These are phyloP conservation scores for Eueides isabella DNA, from an alignment of 1,140 invertebrate genomes.

Conservation along the genomic window DNA sequence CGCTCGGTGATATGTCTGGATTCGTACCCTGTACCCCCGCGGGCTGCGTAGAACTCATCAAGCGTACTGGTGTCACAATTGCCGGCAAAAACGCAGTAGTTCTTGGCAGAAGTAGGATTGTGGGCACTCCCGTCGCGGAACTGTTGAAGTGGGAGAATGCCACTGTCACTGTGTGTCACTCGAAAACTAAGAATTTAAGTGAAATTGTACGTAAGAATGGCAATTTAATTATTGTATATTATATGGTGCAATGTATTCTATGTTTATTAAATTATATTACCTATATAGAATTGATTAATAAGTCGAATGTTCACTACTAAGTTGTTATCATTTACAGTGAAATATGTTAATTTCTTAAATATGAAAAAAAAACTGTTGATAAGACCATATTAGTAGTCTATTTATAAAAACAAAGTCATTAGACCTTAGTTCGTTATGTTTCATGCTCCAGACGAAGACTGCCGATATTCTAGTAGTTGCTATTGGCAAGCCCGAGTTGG, in stretches of 20 bases:
- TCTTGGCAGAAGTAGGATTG: constrained; percentile 98
- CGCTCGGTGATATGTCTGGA: constrained; percentile 92
- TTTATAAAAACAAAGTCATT: not conserved
- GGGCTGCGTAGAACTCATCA: constrained; percentile 96
- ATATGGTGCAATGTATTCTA: not conserved
- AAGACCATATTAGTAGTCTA: not conserved
- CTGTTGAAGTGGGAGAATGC: constrained; percentile 98
- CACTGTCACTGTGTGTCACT: constrained; percentile 98
- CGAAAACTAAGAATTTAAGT: constrained; percentile 93
- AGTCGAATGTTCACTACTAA: not conserved
- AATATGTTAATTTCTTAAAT: not conserved
- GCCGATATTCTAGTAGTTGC: constrained; percentile 99
- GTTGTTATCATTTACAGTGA: not conserved
- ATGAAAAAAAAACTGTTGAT: not conserved
- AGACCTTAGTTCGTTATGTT: not conserved
- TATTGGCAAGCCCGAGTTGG: constrained; percentile 95
- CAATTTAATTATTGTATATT: not conserved
- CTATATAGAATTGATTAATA: not conserved
- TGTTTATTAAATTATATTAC: too few relatives aligned
- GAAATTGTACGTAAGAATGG: constrained; percentile 84
- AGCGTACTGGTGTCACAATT: constrained; percentile 90
- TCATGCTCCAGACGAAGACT: constrained; percentile 79
- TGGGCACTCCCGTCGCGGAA: constrained; percentile 97
- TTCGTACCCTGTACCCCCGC: constrained; percentile 97
- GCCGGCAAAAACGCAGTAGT: constrained; percentile 95